Percentiles rank a stretch among this genome's conserved stretches.
phyloP scores from a whole-genome alignment of 2,888 invertebrate species.

The Epinotia bilunana region DNA sequence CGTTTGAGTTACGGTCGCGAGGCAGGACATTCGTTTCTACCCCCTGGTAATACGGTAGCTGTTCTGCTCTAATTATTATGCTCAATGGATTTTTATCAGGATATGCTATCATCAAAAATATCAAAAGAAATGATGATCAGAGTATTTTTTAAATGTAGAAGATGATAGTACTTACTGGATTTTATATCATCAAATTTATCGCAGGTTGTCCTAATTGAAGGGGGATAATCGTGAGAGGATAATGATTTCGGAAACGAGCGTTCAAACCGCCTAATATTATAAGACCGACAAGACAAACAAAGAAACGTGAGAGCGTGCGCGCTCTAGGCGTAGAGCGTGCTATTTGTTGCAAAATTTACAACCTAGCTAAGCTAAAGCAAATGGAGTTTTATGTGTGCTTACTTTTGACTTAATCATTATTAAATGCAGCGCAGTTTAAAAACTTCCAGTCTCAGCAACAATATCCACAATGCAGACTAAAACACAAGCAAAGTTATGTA shows the following conservation, averaged over 20 bases:
- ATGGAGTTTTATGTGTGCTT: conserved; percentile 19
- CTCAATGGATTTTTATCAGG: not conserved
- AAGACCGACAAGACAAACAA: not conserved
- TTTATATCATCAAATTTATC: too few relatives aligned
- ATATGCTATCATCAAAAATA: not conserved
- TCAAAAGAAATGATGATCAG: too few relatives aligned
- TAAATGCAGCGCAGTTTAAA: conserved; percentile 4
- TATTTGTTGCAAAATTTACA: conserved; percentile 8
- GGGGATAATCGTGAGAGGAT: too few relatives aligned
- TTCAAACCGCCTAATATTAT: too few relatives aligned
- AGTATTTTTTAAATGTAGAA: too few relatives aligned
- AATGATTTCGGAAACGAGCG: too few relatives aligned
- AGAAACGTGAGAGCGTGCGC: too few relatives aligned
- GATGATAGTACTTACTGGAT: too few relatives aligned
- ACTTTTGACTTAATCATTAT: conserved; percentile 14
- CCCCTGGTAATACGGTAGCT: not conserved
- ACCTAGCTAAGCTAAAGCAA: conserved; percentile 8
- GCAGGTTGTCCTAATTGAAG: too few relatives aligned
- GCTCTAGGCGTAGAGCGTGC: too few relatives aligned
- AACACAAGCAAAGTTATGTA: not conserved
- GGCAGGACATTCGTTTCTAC: conserved; percentile 29
- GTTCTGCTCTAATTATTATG: not conserved
- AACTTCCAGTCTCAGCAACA: not conserved
- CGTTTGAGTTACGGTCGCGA: conserved; percentile 37
- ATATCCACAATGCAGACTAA: not conserved